A percentile compares a stretch with the other conserved stretches of the same genome.
These are phyloP conservation scores for Amblyopsis rosae DNA, from an alignment of 2,113 vertebrate species.

Conservation along the genomic window DNA sequence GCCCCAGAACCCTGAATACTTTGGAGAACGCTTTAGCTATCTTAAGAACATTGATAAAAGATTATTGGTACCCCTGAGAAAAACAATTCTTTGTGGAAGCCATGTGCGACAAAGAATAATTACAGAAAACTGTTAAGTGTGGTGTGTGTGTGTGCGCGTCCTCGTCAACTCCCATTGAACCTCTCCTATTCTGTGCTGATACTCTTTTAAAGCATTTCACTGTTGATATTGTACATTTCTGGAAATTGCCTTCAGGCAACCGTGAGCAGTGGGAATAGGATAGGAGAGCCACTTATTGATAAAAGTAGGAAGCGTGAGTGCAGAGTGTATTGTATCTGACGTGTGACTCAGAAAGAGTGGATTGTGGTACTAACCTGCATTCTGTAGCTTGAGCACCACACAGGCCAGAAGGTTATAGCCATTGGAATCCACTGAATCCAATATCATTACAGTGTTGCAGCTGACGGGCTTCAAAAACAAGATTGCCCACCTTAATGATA, in stretches of 20 bases:
- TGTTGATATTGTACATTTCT: conserved; percentile 39
- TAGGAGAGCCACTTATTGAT: conserved; percentile 11
- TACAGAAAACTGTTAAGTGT: no score
- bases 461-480: conserved; percentile 13
- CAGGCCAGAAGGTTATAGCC: not conserved
- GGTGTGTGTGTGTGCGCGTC: no score
- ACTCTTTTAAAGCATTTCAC: conserved; percentile 18
- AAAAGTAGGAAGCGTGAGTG: conserved; percentile 15
- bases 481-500: not conserved
- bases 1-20: no score
- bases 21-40: no score
- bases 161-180: no score
- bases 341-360: conserved; percentile 19
- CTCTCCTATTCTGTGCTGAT: not conserved
- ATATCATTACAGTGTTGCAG: conserved; percentile 3
- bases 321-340: conserved; percentile 27
- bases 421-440: not conserved
- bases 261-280: conserved; percentile 26
- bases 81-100: no score
- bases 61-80: no score
- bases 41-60: no score
- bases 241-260: conserved; percentile 36
- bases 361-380: not conserved
- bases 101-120: no score
- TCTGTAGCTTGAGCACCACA: conserved; percentile 20